Base-by-base conservation (phyloP, 1,140 invertebrate species). In the Lucilia cuprina region DNA sequence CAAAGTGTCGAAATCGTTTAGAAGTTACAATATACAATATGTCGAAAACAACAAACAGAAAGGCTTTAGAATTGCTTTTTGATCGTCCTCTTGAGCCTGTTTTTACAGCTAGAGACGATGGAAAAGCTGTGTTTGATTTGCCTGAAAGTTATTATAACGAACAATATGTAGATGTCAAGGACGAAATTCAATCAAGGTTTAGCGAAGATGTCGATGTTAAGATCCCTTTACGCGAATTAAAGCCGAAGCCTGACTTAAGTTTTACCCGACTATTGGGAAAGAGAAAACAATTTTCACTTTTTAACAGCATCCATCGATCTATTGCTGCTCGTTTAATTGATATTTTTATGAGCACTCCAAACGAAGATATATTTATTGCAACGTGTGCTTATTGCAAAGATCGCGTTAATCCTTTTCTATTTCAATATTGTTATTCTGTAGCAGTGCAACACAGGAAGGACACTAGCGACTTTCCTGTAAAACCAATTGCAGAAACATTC, bases 41-140 rank as follows among this genome's bases (percentile, higher is more conserved):
- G 77, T 80, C 77, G 9, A 74, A 83, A 10, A 4, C n/a, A 49
- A 60, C 19, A 5, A 75, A 86, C 21, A 85, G 82, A n/a, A 91
- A 90, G 77, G 89, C 89, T 19, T 83, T 94, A 74, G 89, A 93
- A 19, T 90, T 93, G 74, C 90, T 95, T 5, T 94, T 94, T 85
- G 94, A 94, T 86, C 92, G 94, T 41, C 94, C 94, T 0, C 86
- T 92, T 47, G 94, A 95, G 87, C 94, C 94, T 2, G 91, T 94
- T 8, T 95, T 95, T 86, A 93, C 94, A 19, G 92, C 93, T 0
- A 94, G 94, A 84, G 94, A 94, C 60, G 88, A 93, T 17, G 90
- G 93, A 47, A 93, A 92, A 78, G 90, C 92, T 2, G 92, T 92
- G 0, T 94, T 95, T 86, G 92, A 94, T 83, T 90, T 95, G 25